Evolutionary conservation across 2,888 invertebrate species (phyloP).

Genomic region (Acanthosepion esculentum): DNA sequence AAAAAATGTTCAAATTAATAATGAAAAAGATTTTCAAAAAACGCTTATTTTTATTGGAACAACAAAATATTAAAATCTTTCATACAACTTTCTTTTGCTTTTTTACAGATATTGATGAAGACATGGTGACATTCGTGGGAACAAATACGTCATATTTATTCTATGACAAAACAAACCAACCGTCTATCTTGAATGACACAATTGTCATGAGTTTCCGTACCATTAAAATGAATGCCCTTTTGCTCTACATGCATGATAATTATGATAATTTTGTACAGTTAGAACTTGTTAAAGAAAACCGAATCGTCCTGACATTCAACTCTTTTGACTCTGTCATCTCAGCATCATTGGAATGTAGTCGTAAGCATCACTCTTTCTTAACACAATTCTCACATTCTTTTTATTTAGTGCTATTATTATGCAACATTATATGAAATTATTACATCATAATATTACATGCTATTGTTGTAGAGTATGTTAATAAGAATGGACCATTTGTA

Average conservation of each 20-base stretch:
- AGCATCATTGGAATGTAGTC: neutral
- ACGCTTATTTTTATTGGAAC: too few species aligned
- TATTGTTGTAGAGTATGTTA: too few species aligned
- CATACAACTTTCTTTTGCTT: slow-evolving; percentile 33
- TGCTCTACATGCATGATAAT: slow-evolving; percentile 91
- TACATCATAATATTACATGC: too few species aligned
- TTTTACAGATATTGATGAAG: slow-evolving; percentile 87
- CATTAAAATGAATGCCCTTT: slow-evolving; percentile 84
- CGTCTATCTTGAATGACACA: slow-evolving; percentile 84
- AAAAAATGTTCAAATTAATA: too few species aligned
- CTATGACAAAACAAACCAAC: slow-evolving; percentile 79
- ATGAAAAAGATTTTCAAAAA: too few species aligned
- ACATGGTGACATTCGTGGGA: slow-evolving; percentile 90
- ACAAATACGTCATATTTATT: slow-evolving; percentile 82
- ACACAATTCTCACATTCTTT: neutral
- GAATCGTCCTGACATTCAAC: slow-evolving; percentile 60
- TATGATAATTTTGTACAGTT: slow-evolving; percentile 91
- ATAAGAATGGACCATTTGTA: too few species aligned
- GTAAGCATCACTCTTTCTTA: neutral
- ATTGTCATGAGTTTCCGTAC: slow-evolving; percentile 92
- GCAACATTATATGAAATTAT: too few species aligned
- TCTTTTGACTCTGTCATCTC: slow-evolving; percentile 50
- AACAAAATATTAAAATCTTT: too few species aligned
- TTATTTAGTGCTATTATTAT: neutral
- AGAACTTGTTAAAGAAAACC: slow-evolving; percentile 56